A percentile compares a stretch with the other conserved stretches of the same genome.
Conservation (phyloP, 2,888 invertebrate species). For the Acronicta aceris region DNA sequence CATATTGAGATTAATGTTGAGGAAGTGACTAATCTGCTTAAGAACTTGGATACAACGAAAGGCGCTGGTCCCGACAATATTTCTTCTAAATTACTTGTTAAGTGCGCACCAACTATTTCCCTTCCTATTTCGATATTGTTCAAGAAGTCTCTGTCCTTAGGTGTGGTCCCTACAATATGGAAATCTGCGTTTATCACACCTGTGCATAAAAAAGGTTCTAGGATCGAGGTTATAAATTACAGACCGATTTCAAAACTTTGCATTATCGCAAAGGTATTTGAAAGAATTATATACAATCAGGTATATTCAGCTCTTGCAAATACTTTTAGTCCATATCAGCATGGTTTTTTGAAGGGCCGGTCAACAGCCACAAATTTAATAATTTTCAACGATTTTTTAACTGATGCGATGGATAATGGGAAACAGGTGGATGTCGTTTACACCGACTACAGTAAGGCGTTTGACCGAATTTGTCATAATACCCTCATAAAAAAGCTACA, state of each 20-base stretch:
- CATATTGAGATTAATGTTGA: background rate
- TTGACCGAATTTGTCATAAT: conserved; percentile 12
- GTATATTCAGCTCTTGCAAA: background rate
- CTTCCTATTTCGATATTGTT: background rate
- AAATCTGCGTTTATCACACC: background rate
- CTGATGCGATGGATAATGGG: conserved; percentile 7
- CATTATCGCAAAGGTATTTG: background rate
- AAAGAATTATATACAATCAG: background rate
- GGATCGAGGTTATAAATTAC: background rate
- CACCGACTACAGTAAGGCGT: conserved; percentile 17
- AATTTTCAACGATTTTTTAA: conserved; percentile 9
- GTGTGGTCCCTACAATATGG: background rate
- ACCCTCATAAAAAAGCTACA: conserved; percentile 3
- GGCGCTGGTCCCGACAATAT: background rate
- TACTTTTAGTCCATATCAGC: conserved; percentile 13
- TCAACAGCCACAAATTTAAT: conserved; percentile 7
- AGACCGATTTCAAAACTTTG: conserved; percentile 2
- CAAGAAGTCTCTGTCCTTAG: background rate
- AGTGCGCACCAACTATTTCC: background rate
- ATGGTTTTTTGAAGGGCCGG: conserved; percentile 9
- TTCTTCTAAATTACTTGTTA: background rate
- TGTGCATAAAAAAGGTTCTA: background rate
- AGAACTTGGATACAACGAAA: background rate
- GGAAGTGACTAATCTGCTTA: background rate
- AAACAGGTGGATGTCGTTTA: conserved; percentile 16